A percentile compares a stretch with the other conserved stretches of the same genome.
Evolutionary conservation across 2,888 invertebrate species (phyloP).

Genomic region (Metellina segmentata): DNA sequence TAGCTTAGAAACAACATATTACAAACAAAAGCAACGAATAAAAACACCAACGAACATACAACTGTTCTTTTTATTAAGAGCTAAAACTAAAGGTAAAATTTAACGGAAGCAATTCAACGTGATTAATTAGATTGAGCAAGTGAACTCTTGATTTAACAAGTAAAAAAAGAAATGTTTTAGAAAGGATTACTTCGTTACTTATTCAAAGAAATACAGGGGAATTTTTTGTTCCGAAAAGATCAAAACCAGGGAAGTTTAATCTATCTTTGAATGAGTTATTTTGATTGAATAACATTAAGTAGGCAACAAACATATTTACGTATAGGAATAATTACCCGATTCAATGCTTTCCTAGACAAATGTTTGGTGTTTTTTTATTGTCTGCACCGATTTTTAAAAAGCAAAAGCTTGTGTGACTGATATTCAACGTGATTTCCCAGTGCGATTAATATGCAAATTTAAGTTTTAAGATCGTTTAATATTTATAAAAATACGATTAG

Average conservation of each 20-base stretch:
- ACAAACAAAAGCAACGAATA: not conserved
- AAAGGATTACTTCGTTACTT: not conserved
- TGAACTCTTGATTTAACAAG: not conserved
- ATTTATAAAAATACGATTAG: too few relatives aligned
- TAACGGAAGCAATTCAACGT: not conserved
- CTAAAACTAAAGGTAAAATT: not conserved
- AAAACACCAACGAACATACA: not conserved
- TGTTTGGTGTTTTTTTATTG: not conserved
- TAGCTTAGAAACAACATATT: too few relatives aligned
- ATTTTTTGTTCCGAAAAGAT: not conserved
- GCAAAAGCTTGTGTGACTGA: not conserved
- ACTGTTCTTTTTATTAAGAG: not conserved
- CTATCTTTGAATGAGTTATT: not conserved
- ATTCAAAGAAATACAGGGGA: not conserved
- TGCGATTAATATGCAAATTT: not conserved
- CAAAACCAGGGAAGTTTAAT: not conserved
- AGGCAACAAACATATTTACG: not conserved
- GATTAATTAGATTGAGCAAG: not conserved
- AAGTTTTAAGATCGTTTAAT: too few relatives aligned
- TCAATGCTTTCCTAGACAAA: not conserved
- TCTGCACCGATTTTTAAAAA: not conserved
- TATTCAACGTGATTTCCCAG: not conserved
- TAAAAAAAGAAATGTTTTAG: not conserved
- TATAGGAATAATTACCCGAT: not conserved
- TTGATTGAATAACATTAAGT: not conserved